Base-by-base conservation (phyloP, 2,888 invertebrate species). In the Andrena bucephala region DNA sequence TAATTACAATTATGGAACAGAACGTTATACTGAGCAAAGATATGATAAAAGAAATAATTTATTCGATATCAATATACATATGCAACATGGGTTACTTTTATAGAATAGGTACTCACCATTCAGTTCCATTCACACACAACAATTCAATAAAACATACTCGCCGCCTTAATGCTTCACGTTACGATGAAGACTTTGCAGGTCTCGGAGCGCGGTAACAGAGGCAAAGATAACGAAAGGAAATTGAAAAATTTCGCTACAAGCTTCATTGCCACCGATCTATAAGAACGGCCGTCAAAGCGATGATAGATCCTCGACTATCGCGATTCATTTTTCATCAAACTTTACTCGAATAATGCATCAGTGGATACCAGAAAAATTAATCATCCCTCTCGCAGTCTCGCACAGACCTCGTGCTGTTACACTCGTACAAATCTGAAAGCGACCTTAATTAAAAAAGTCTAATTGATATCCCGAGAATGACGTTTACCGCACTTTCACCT, bases 251-350 rank as follows among this genome's bases (percentile, higher is more conserved):
- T 68, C 24, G 27, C 16, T 77, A 8, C 59, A 33, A 57, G 27
- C 24, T 66, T 77, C 75, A 36, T 24, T 54, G n/a, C 29, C 36
- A 24, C 10, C 65, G 54, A 6, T 31, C 54, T 20, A 54, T 68
- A 33, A 74, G 42, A 63, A 57, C 68, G 6, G 62, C 67, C 42
- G 67, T 57, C 78, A 63, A 57, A 63, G 54, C n/a, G 33, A 68
- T 78, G 75, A 78, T 78, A 57, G 52, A 75, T 78, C 59, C 75
- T 68, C 48, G 6, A 27, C 20, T 63, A 63, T 54, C 33, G 31
- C 42, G 62, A 75, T 57, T 75, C 78, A 75, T 78, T 75, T 75
- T 63, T 75, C 75, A 78, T 75, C 54, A 16, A 48, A 74, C 52
- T 63, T 63, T n/a, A 0, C n/a, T 48, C 60, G 33, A 63, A 68